These are phyloP conservation scores for Xiphorhynchus erythropygius DNA, from an alignment of 2,797 vertebrate genomes.

Conservation along the genomic window DNA sequence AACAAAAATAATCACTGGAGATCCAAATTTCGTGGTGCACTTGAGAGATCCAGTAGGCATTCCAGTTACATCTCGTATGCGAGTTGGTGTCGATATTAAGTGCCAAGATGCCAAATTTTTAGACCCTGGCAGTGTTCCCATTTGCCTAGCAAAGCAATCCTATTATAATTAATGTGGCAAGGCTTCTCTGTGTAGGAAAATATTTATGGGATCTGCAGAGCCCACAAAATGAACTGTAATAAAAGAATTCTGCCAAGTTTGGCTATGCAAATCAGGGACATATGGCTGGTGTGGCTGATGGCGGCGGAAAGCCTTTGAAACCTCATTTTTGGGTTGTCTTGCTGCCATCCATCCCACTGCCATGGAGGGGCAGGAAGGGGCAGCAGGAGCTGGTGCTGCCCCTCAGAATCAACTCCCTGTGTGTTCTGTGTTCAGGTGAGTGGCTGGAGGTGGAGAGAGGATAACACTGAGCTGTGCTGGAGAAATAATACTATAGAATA, in stretches of 20 bases:
- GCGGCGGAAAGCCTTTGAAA: conserved; percentile 67
- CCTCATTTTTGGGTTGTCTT: conserved; percentile 38
- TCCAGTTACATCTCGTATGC: background rate
- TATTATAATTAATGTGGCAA: conserved; percentile 5
- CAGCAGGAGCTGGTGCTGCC: conserved; percentile 57
- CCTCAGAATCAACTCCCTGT: background rate
- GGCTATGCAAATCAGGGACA: conserved; percentile 76
- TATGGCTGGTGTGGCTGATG: conserved; percentile 68
- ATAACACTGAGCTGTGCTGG: background rate
- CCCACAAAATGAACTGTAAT: conserved; percentile 62
- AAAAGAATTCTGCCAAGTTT: conserved; percentile 60
- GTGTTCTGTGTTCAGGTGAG: background rate
- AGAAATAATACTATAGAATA: background rate
- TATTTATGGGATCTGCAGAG: conserved; percentile 79
- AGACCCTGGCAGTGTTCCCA: background rate
- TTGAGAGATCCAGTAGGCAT: background rate
- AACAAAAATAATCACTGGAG: background rate
- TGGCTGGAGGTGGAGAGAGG: background rate
- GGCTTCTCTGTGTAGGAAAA: background rate
- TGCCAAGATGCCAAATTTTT: background rate
- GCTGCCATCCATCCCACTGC: conserved; percentile 78
- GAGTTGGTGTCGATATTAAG: background rate
- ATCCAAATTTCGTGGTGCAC: background rate
- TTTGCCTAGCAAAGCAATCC: conserved; percentile 9
- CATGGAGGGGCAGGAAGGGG: conserved; percentile 75